phyloP scores from a whole-genome alignment of 2,888 invertebrate species.

The Anthoptus insignis region DNA sequence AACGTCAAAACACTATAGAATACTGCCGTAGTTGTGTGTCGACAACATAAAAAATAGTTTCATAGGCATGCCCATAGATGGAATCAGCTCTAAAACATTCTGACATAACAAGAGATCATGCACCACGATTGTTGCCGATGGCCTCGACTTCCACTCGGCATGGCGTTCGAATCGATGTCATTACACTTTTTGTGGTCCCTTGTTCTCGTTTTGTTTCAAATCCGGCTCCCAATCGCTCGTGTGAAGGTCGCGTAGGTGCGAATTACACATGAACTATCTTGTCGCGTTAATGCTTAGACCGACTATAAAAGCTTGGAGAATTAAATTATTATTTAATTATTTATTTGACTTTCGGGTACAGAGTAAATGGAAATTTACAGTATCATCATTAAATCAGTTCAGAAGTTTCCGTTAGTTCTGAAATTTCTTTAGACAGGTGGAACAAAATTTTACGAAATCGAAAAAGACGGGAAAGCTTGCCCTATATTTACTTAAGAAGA shows the following conservation, averaged over 20 bases:
- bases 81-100: slow-evolving; percentile 1
- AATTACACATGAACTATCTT: slow-evolving; percentile 21
- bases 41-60: neutral
- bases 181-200: slow-evolving; percentile 33
- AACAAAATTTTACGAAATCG: too few relatives aligned
- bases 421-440: too few relatives aligned
- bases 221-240: slow-evolving; percentile 29
- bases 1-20: too few relatives aligned
- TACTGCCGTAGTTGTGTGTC: too few relatives aligned
- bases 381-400: too few relatives aligned
- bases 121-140: slow-evolving; percentile 23
- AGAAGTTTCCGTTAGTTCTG: too few relatives aligned
- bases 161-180: slow-evolving; percentile 32
- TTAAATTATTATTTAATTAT: neutral
- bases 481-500: too few relatives aligned
- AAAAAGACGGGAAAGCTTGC: too few relatives aligned
- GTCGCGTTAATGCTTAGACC: neutral
- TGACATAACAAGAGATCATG: slow-evolving; percentile 28
- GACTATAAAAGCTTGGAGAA: neutral
- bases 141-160: slow-evolving; percentile 21
- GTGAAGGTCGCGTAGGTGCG: slow-evolving; percentile 26
- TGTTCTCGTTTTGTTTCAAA: slow-evolving; percentile 31
- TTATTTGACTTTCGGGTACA: neutral
- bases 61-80: slow-evolving; percentile 17
- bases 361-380: neutral